Base-by-base conservation (phyloP, 1,140 invertebrate genomes). In the Kradibia gibbosae region DNA sequence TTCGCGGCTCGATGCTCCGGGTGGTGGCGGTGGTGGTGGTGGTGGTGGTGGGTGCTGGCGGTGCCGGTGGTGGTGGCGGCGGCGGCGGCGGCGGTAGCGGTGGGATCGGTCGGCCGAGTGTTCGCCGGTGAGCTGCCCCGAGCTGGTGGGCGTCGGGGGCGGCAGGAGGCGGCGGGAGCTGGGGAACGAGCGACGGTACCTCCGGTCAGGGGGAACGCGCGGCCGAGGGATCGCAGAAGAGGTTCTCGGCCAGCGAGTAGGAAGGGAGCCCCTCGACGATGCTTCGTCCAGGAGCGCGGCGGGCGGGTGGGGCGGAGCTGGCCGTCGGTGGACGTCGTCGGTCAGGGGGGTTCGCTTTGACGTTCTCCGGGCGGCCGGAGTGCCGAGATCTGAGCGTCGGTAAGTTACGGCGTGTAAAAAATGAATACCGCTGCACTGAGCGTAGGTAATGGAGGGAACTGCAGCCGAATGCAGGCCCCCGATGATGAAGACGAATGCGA, bases 401-500 rank as follows among this genome's bases (percentile, higher is more conserved):
- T 67, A 67, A 67, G 62, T 39, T 11, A 17, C 7, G 11, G 0
- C 4, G 36, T 22, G 36, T 22, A 39, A 39, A 67, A 67, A 39
- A 39, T 39, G 8, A 0, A 4, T 1, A 20, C 62, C 36, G 62
- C 34, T 39, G 62, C 62, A 39, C 34, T 39, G 62, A 67, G 62
- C 62, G 62, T 39, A 39, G 62, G 62, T 67, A 67, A 67, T 39
- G 28, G 8, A 67, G 62, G 62, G 20, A 67, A 67, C 62, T 67
- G 62, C 34, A 67, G 3, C 17, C 5, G 34, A 20, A 0, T 20
- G 31, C 60, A 7, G 31, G 42, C 13, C 42, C 7, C 5, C 42
- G 42, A 45, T 13, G 42, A 45, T 45, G 7, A 45, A 8, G 42
- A 45, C 42, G 42, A 45, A 5, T 13, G 13, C 42, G 42, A 45